Evolutionary conservation across 2,113 vertebrate species (phyloP), one percentile per base, ranked within the genome.

Genomic region (Datnioides undecimradiatus): DNA sequence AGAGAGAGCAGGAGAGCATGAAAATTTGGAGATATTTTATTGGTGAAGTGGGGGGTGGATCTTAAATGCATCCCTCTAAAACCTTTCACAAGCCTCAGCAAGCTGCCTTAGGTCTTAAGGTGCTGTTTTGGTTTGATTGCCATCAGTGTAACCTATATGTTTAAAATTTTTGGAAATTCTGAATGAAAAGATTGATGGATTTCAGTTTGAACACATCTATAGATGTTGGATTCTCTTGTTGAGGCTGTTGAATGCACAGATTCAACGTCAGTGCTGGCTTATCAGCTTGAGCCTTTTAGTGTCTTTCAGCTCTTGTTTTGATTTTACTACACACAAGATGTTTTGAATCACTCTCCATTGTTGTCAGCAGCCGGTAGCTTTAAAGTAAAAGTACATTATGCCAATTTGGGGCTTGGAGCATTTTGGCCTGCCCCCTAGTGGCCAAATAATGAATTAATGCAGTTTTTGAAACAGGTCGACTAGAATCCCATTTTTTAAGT

Each of bases 11-110:
- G n/a, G 66, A 38, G 27, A 76, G 67, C 23, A 9, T 23, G 54
- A 66, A 55, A 64, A 73, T 73, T 31, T 62, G 59, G 49, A 71
- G 27, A 64, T 21, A 52, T 74, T 73, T 80, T 51, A 81, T 57
- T 51, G 36, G 82, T 38, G 29, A 46, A 34, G 33, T 36, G 27
- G 51, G 34, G 45, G 45, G 38, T 34, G 40, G 67, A 57, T 79
- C 63, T 75, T 55, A 73, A 51, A 19, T 25, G 34, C n/a, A 66
- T 52, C 40, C 57, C 58, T 70, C 55, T 59, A 45, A 84, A 57
- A 73, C 58, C 27, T 17, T 68, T 64, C 49, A 73, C 13, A 46
- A 63, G 41, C 62, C 17, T 63, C 5, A 33, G 48, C 36, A 45
- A 31, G 58, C 16, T 80, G 58, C 25, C 51, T 43, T 65, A 36